Percentiles rank a stretch among this genome's conserved stretches.
Conservation (phyloP, 2,113 vertebrate genomes). For the Scatophagus argus region DNA sequence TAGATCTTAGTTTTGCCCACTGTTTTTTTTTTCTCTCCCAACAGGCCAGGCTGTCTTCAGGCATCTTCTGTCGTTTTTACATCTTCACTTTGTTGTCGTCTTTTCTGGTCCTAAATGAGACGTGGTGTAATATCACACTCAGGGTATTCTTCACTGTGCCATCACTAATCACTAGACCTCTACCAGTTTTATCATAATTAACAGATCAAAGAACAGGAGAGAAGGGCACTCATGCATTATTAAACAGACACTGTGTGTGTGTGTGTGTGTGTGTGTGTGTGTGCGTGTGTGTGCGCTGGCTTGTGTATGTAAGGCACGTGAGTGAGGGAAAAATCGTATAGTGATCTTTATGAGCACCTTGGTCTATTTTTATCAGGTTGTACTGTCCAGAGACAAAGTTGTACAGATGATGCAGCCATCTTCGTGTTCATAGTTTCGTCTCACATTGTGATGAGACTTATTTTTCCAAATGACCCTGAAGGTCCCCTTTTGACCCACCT, state of each 20-base stretch:
- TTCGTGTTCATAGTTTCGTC: neutral
- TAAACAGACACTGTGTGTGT: slow-evolving; percentile 49
- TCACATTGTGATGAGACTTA: neutral
- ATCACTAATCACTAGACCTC: slow-evolving; percentile 70
- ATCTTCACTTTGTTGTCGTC: slow-evolving; percentile 61
- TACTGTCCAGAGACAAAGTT: slow-evolving; percentile 31
- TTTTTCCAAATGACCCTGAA: slow-evolving; percentile 10
- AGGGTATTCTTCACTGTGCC: slow-evolving; percentile 53
- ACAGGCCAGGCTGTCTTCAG: slow-evolving; percentile 31
- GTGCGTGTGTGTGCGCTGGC: slow-evolving; percentile 19
- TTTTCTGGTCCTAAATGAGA: slow-evolving; percentile 66
- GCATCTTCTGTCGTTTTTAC: slow-evolving; percentile 51
- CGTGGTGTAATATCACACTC: slow-evolving; percentile 47
- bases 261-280: slow-evolving; percentile 9
- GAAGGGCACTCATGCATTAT: slow-evolving; percentile 74
- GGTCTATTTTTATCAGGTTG: slow-evolving; percentile 27
- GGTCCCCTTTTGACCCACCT: slow-evolving; percentile 8
- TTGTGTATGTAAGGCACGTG: slow-evolving; percentile 10
- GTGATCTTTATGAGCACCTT: slow-evolving; percentile 9
- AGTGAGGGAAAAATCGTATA: slow-evolving; percentile 31
- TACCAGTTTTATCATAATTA: slow-evolving; percentile 74
- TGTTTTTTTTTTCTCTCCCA: slow-evolving; percentile 7
- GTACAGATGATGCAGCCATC: neutral
- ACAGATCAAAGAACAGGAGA: slow-evolving; percentile 75
- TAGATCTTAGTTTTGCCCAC: slow-evolving; percentile 1